These are phyloP conservation scores for Zosterops japonicus DNA, from an alignment of 2,113 vertebrate genomes.

Conservation along the genomic window DNA sequence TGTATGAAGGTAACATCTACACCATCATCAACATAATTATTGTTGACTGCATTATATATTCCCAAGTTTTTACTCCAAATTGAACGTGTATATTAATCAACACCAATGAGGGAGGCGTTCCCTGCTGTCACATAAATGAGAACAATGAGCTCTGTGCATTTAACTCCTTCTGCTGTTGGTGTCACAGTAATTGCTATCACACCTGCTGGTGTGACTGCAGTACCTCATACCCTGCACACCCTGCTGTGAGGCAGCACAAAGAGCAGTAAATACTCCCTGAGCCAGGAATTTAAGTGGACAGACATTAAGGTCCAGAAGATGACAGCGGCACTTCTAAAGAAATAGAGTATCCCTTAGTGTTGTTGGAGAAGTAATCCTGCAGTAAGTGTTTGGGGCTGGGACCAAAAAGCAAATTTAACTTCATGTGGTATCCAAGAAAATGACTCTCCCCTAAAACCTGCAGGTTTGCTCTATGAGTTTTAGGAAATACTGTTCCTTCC, in stretches of 20 bases:
- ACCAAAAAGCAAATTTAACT: not conserved
- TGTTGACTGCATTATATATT: not conserved
- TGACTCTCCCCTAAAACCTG: fast-evolving
- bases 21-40: not conserved
- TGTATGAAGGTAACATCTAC: not conserved
- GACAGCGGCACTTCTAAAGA: not conserved
- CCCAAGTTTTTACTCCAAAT: not conserved
- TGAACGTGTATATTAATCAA: not conserved
- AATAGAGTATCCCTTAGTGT: not conserved
- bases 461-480: not conserved
- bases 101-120: not conserved
- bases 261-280: not conserved
- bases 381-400: not conserved
- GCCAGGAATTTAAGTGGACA: not conserved
- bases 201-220: not conserved
- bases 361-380: not conserved
- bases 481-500: not conserved
- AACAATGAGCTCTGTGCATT: not conserved
- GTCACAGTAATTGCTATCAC: not conserved
- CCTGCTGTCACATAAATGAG: fast-evolving
- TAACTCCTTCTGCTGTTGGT: not conserved
- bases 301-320: not conserved
- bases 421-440: not conserved
- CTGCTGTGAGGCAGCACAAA: not conserved
- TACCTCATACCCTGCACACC: not conserved